phyloP scores from a whole-genome alignment of 2,113 vertebrate species.

The Catharus minimus region DNA sequence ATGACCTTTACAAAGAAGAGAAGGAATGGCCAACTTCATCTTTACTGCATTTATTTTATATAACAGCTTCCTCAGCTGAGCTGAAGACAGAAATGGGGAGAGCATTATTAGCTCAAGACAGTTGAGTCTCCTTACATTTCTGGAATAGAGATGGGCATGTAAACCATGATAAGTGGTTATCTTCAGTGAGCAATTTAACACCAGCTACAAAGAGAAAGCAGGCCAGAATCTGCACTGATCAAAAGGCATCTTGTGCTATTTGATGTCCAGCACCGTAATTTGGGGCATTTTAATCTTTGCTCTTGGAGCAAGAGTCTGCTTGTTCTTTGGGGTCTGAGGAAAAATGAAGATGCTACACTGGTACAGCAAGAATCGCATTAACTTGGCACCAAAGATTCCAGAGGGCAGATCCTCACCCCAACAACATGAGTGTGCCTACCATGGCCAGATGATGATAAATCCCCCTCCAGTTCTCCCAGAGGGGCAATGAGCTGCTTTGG shows the following conservation, averaged over 20 bases:
- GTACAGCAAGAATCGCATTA: background rate
- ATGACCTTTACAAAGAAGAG: slow-evolving; percentile 15
- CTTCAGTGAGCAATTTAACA: background rate
- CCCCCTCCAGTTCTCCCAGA: background rate
- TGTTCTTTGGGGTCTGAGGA: background rate
- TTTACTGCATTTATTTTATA: slow-evolving; percentile 44
- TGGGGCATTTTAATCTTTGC: background rate
- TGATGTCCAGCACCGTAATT: background rate
- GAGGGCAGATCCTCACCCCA: background rate
- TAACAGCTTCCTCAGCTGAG: slow-evolving; percentile 46
- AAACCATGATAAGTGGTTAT: slow-evolving; percentile 25
- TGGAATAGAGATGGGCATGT: background rate
- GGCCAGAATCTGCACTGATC: background rate
- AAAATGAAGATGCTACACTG: background rate
- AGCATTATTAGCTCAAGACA: slow-evolving; percentile 33
- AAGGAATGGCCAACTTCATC: slow-evolving; percentile 42
- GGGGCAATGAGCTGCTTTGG: background rate
- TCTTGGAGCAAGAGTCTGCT: background rate
- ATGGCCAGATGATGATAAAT: background rate
- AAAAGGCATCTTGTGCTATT: background rate
- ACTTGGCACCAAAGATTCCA: background rate
- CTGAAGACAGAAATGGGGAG: slow-evolving; percentile 44
- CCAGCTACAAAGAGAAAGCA: background rate
- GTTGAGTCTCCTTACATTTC: background rate
- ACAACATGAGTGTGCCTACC: background rate